Base-by-base conservation (phyloP, 2,888 invertebrate species). In the Parapristionchus giblindavisi region DNA sequence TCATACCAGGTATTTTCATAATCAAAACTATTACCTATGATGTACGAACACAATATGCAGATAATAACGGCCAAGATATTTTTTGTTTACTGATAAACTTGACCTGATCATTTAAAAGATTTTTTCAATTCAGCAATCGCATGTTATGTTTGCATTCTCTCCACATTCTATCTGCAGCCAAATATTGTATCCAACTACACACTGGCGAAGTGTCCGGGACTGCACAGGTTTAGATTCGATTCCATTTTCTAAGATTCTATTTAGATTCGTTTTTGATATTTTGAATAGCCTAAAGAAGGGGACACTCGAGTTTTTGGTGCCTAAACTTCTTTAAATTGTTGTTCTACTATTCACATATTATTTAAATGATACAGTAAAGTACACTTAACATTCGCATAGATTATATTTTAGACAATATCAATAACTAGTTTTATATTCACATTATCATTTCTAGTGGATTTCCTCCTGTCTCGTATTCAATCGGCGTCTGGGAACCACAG, bases 401-500 rank as follows among this genome's bases (percentile, higher is more conserved):
- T n/a, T n/a, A n/a, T n/a, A n/a, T n/a, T 17, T 17, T 43, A 43
- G 43, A 43, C 11, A 43, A 43, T 14, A 43, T 43, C 43, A 43
- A 43, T 43, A 43, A 43, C 43, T 43, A 43, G 21, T 17, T 43
- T 27, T 5, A 27, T 17, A 43, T 14, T 43, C 8, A 43, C 11
- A 43, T 17, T 43, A 14, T 27, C 34, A n/a, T 11, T 63, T 83
- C 58, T 54, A 82, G 84, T 48, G 29, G 76, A 4, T 79, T 82
- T 38, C 83, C 83, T 6, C 83, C 83, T 4, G 78, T 84, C 38
- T 77, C 77, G 34, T 82, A 84, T 40, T 80, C 79, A 2, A 82
- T 82, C 54, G 83, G 83, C 36, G 82, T 82, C 17, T 82, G 83
- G 83, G 76, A 82, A 56, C 83, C 83, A 38, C 83, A 82, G 74